Conservation (phyloP, 1,140 invertebrate genomes). For the Drosophila setifemur region DNA sequence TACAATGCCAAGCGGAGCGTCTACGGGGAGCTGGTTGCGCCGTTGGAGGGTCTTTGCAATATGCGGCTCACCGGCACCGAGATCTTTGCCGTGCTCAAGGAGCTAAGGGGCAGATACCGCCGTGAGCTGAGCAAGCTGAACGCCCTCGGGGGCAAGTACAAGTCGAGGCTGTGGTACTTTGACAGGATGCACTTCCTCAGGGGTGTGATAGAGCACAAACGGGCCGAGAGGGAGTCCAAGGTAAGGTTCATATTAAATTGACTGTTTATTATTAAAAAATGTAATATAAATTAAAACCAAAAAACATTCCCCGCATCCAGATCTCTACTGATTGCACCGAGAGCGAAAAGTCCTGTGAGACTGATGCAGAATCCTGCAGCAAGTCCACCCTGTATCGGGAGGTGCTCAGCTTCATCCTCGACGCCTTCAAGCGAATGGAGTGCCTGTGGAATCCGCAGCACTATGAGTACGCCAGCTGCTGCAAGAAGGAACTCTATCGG, state of each 20-base stretch:
- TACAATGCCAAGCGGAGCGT: conserved; percentile 71
- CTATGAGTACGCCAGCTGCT: conserved; percentile 55
- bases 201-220: conserved; percentile 65
- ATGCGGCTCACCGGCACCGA: conserved; percentile 54
- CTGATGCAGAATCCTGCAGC: conserved; percentile 57
- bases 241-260: conserved; percentile 1
- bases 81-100: conserved; percentile 67
- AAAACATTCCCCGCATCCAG: too few relatives aligned
- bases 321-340: conserved; percentile 44
- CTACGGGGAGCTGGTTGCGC: conserved; percentile 60
- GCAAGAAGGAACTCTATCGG: conserved; percentile 59
- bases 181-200: conserved; percentile 66
- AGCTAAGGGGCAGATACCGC: conserved; percentile 60
- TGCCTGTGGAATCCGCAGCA: conserved; percentile 74
- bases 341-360: conserved; percentile 68
- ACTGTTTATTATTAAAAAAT: background rate
- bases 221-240: conserved; percentile 66
- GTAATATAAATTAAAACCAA: background rate
- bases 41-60: conserved; percentile 53
- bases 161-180: conserved; percentile 68
- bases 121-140: conserved; percentile 66
- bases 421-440: conserved; percentile 59
- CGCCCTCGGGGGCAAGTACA: conserved; percentile 46
- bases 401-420: conserved; percentile 63
- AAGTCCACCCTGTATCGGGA: conserved; percentile 61